phyloP scores from a whole-genome alignment of 2,113 vertebrate genomes.

The Oreochromis tanganicae region DNA sequence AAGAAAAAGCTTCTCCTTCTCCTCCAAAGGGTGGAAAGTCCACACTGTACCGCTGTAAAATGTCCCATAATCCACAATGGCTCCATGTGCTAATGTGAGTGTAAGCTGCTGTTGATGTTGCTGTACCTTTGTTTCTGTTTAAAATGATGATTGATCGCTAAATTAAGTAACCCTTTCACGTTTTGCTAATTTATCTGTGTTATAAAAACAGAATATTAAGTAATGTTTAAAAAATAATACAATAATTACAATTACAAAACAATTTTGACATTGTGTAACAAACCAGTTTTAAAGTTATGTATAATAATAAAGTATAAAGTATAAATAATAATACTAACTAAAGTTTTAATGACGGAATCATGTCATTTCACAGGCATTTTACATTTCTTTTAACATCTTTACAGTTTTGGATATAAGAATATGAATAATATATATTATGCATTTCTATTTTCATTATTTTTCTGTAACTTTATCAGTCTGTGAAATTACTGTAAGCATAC shows the following conservation, averaged over 20 bases:
- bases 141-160: not conserved
- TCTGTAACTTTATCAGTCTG: not conserved
- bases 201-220: not conserved
- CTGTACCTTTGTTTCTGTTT: not conserved
- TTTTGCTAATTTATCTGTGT: not conserved
- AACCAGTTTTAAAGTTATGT: not conserved
- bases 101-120: not conserved
- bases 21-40: not conserved
- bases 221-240: not conserved
- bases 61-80: not conserved
- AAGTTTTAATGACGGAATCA: not conserved
- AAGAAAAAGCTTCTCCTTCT: not conserved
- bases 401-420: not conserved
- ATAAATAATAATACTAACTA: not conserved
- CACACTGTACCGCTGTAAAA: not conserved
- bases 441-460: not conserved
- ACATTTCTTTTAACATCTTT: too few species aligned
- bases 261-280: not conserved
- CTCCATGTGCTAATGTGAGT: not conserved
- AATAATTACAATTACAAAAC: not conserved
- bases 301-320: too few species aligned
- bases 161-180: not conserved
- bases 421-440: not conserved
- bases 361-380: not conserved
- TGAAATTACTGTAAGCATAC: not conserved